Base-by-base conservation (phyloP, 1,140 invertebrate species). In the Hormaphis cornu region DNA sequence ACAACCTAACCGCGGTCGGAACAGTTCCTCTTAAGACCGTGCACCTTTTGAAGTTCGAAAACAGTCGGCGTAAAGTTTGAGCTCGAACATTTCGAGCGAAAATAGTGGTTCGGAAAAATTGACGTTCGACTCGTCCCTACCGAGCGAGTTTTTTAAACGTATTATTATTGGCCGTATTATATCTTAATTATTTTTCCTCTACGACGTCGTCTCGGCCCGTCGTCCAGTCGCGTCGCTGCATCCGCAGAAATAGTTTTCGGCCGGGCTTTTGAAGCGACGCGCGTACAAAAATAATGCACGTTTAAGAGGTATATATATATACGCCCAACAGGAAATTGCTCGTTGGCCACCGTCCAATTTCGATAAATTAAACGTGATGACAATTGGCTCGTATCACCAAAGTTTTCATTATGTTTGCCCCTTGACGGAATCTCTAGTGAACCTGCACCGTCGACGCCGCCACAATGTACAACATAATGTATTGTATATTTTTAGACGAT, bases 351-450 rank as follows among this genome's bases (percentile, higher is more conserved):
- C 1, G 50, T 33, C 61, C 61, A 66, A 66, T 66, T 22, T 14
- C 61, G 61, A 66, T 66, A 66, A 66, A 66, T 66, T 66, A 66
- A 50, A 66, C 44, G 61, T n/a, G n/a, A 66, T 66, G 61, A 66
- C 61, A 66, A 66, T 66, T 66, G 61, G 61, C 61, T 66, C 61
- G 61, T 50, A 28, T 66, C 61, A 48, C 61, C 61, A 48, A 66
- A 50, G 61, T 66, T 66, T 66, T 66, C 61, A 66, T 66, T 66
- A 66, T 66, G 61, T 66, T 66, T 46, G 44, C 28, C 12, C 44
- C 44, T 46, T 20, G n/a, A 8, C 4, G 26, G 16, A 16, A 48
- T 48, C 44, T 40, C 24, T 22, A 58, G 33, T 24, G 35, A 20
- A 54, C n/a, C n/a, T n/a, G n/a, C n/a, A n/a, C n/a, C n/a, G n/a